phyloP scores from a whole-genome alignment of 2,888 invertebrate species.

The Lymantria dispar region DNA sequence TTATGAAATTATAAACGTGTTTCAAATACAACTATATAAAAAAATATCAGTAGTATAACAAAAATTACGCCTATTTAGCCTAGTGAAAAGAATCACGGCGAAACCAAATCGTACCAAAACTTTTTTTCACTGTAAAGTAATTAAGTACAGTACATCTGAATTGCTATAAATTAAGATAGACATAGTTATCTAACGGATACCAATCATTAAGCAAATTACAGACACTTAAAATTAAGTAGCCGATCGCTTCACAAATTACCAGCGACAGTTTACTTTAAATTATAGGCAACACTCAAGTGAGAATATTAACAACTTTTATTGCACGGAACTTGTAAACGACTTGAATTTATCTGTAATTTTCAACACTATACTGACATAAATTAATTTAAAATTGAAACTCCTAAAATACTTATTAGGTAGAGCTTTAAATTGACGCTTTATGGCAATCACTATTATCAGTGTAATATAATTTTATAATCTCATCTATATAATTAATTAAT shows the following conservation, averaged over 20 bases:
- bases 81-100: too few species aligned
- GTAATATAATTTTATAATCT: neutral
- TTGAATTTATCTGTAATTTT: neutral
- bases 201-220: slow-evolving; percentile 9
- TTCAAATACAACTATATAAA: too few species aligned
- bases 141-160: neutral
- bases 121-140: neutral
- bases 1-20: too few species aligned
- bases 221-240: slow-evolving; percentile 8
- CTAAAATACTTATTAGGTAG: neutral
- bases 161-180: neutral
- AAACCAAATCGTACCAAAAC: too few species aligned
- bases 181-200: slow-evolving; percentile 1
- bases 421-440: neutral
- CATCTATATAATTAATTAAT: too few species aligned
- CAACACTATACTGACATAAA: neutral
- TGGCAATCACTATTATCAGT: neutral
- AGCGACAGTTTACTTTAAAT: slow-evolving; percentile 8
- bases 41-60: too few species aligned
- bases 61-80: too few species aligned
- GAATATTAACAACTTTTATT: slow-evolving; percentile 1
- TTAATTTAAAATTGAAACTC: neutral
- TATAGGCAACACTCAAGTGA: neutral
- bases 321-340: neutral
- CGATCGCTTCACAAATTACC: slow-evolving; percentile 6